A percentile compares a stretch with the other conserved stretches of the same genome.
These are phyloP conservation scores for Coryphaenoides rupestris DNA, from an alignment of 2,113 vertebrate genomes.

Conservation along the genomic window DNA sequence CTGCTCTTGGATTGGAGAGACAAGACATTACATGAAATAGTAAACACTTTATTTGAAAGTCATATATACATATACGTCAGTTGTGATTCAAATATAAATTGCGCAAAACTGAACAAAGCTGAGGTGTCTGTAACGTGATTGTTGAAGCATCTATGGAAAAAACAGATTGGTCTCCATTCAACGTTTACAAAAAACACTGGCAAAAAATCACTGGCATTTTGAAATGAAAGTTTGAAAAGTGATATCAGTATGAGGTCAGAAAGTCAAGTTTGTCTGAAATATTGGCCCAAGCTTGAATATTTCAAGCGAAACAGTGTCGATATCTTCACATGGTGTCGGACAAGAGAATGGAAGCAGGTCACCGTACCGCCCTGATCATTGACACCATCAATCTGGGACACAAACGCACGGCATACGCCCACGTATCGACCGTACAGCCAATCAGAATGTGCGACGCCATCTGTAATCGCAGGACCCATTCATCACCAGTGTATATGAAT, in stretches of 20 bases:
- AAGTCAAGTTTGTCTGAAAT: slow-evolving; percentile 6
- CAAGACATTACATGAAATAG: slow-evolving; percentile 12
- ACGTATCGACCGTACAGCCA: too few relatives aligned
- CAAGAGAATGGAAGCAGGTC: too few relatives aligned
- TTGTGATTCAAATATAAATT: background rate
- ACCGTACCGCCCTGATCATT: too few relatives aligned
- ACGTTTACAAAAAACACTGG: background rate
- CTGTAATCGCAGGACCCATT: too few relatives aligned
- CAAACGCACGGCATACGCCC: too few relatives aligned
- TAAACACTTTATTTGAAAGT: slow-evolving; percentile 37
- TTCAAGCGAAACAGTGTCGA: too few relatives aligned
- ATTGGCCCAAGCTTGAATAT: slow-evolving; percentile 38
- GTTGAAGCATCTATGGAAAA: background rate
- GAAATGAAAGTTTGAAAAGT: background rate
- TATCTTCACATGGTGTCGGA: too few relatives aligned
- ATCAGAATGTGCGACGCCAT: too few relatives aligned
- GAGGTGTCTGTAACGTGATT: background rate
- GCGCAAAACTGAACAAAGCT: slow-evolving; percentile 17
- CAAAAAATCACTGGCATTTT: background rate
- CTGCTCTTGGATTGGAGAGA: background rate
- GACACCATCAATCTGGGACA: too few relatives aligned
- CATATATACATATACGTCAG: slow-evolving; percentile 34
- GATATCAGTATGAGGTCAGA: too few relatives aligned
- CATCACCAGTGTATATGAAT: too few relatives aligned
- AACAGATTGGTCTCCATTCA: background rate